phyloP scores from a whole-genome alignment of 2,113 vertebrate species.

The Chitala chitala region DNA sequence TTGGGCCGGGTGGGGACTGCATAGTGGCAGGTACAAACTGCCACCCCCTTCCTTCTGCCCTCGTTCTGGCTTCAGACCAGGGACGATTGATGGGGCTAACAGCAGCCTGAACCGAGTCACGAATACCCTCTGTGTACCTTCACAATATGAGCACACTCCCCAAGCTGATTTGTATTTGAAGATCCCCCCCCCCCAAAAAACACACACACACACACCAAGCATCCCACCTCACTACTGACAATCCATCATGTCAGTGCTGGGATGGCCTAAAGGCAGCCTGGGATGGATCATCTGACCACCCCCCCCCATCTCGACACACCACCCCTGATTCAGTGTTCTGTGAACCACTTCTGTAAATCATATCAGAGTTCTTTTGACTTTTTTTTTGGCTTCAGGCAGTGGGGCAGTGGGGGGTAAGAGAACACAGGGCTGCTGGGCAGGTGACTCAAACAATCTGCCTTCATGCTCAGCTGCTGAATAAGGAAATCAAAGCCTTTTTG shows the following conservation, averaged over 20 bases:
- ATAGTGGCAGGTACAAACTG: not conserved
- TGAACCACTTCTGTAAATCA: constrained; percentile 57
- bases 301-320: constrained; percentile 30
- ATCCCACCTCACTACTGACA: constrained; percentile 24
- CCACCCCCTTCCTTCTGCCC: not conserved
- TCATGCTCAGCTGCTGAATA: constrained; percentile 38
- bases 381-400: constrained; percentile 48
- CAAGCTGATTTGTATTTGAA: constrained; percentile 48
- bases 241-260: constrained; percentile 42
- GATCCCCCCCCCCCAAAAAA: constrained; percentile 25
- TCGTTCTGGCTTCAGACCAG: not conserved
- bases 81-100: constrained; percentile 1
- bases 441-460: not conserved
- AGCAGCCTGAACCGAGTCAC: constrained; percentile 38
- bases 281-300: constrained; percentile 34
- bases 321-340: too few relatives aligned
- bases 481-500: constrained; percentile 64
- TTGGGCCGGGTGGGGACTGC: not conserved
- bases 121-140: constrained; percentile 45
- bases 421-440: not conserved
- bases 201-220: constrained; percentile 27
- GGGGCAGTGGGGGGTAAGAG: constrained; percentile 11
- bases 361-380: constrained; percentile 44
- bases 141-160: not conserved
- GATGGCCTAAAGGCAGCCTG: constrained; percentile 14